These are phyloP conservation scores for Drosophila quinaria DNA, from an alignment of 2,888 invertebrate genomes.

Conservation along the genomic window DNA sequence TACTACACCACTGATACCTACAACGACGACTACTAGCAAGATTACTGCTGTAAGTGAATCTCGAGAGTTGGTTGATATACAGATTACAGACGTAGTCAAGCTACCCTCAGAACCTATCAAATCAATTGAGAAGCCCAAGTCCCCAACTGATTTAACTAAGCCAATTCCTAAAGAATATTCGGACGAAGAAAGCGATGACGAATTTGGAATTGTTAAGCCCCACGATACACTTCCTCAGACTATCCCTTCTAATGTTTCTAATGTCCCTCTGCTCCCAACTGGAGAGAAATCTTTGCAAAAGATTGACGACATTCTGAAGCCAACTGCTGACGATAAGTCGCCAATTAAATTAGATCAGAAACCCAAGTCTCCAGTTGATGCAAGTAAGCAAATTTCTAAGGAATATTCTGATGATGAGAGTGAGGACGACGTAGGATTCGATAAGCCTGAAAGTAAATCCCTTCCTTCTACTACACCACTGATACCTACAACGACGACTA, in stretches of 20 bases:
- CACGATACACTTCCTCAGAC: conserved; percentile 6
- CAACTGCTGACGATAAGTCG: conserved; percentile 4
- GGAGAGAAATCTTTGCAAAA: conserved; percentile 8
- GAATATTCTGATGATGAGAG: conserved; percentile 28
- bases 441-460: conserved; percentile 2
- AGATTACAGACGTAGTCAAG: conserved; percentile 12
- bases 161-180: conserved; percentile 3
- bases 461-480: conserved; percentile 7
- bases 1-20: no score
- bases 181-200: conserved; percentile 22
- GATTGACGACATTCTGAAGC: conserved; percentile 15
- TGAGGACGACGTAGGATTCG: conserved; percentile 18
- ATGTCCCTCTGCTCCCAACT: neutral
- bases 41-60: no score
- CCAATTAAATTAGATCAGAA: conserved; percentile 17
- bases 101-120: neutral
- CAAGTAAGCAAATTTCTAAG: conserved; percentile 1
- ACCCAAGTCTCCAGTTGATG: conserved; percentile 15
- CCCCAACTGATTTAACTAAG: conserved; percentile 5
- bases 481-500: conserved; percentile 6
- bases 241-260: neutral
- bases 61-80: neutral
- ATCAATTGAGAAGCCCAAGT: conserved; percentile 10
- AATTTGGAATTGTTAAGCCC: conserved; percentile 10
- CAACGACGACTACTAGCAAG: no score